Evolutionary conservation across 2,113 vertebrate genomes (phyloP).

Genomic region (Melospiza georgiana): DNA sequence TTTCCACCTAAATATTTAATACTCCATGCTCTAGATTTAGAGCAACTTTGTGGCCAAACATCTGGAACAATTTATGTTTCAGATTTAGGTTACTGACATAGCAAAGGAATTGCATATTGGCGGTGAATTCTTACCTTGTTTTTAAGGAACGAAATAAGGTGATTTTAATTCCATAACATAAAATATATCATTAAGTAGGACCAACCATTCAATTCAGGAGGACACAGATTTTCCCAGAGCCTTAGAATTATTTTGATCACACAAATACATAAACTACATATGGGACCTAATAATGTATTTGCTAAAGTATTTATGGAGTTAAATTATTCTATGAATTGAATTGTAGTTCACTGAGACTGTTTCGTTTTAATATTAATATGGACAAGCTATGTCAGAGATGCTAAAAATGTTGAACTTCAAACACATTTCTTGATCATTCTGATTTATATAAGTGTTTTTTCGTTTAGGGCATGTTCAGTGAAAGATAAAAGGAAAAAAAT

Average conservation of each 20-base stretch:
- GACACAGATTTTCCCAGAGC: background rate
- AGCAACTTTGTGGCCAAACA: background rate
- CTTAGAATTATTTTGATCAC: slow-evolving; percentile 1
- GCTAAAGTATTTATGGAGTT: slow-evolving; percentile 44
- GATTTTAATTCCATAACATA: background rate
- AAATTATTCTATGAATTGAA: slow-evolving; percentile 45
- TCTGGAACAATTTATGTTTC: background rate
- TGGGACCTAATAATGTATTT: background rate
- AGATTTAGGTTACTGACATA: background rate
- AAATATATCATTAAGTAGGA: background rate
- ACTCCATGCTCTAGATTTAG: background rate
- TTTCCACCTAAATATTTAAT: background rate
- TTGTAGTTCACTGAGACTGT: background rate
- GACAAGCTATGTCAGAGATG: background rate
- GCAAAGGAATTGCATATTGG: background rate
- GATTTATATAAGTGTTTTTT: background rate
- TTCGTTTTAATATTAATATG: slow-evolving; percentile 41
- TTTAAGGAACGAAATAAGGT: background rate
- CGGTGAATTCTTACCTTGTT: background rate
- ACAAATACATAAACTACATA: background rate
- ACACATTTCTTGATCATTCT: slow-evolving; percentile 1
- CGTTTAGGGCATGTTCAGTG: background rate
- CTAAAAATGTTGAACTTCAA: slow-evolving; percentile 31
- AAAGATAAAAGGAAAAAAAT: slow-evolving; percentile 28
- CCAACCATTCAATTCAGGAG: background rate